Evolutionary conservation across 2,113 vertebrate genomes (phyloP).

Genomic region (Gorsachius goisagi): DNA sequence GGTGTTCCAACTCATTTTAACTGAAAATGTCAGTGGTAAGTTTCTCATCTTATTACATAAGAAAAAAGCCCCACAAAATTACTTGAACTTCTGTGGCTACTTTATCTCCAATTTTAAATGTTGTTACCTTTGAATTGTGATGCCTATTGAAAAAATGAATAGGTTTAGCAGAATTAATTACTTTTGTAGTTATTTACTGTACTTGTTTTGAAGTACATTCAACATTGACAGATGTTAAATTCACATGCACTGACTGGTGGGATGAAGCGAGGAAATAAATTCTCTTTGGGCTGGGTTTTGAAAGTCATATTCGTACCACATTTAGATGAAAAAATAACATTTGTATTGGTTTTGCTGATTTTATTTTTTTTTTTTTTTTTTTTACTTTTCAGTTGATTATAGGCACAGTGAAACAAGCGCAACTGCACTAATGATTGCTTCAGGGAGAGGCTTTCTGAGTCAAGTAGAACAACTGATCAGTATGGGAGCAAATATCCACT

Average conservation of each 20-base stretch:
- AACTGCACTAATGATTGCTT: conserved; percentile 89
- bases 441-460: conserved; percentile 86
- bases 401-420: conserved; percentile 89
- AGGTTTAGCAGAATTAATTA: background rate
- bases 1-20: conserved; percentile 91
- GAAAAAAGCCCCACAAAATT: fast-evolving
- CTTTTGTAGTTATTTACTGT: background rate
- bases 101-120: background rate
- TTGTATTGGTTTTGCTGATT: background rate
- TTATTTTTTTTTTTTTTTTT: background rate
- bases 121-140: background rate
- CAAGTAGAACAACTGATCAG: conserved; percentile 90
- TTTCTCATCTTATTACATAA: background rate
- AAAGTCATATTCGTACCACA: background rate
- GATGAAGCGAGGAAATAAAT: background rate
- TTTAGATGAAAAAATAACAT: background rate
- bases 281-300: background rate
- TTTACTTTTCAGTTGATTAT: conserved; percentile 83
- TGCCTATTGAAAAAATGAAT: background rate
- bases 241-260: background rate
- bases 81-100: background rate
- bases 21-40: conserved; percentile 89
- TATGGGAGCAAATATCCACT: conserved; percentile 87
- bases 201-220: background rate
- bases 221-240: background rate